phyloP scores from a whole-genome alignment of 2,113 vertebrate genomes.

The Motacilla alba region DNA sequence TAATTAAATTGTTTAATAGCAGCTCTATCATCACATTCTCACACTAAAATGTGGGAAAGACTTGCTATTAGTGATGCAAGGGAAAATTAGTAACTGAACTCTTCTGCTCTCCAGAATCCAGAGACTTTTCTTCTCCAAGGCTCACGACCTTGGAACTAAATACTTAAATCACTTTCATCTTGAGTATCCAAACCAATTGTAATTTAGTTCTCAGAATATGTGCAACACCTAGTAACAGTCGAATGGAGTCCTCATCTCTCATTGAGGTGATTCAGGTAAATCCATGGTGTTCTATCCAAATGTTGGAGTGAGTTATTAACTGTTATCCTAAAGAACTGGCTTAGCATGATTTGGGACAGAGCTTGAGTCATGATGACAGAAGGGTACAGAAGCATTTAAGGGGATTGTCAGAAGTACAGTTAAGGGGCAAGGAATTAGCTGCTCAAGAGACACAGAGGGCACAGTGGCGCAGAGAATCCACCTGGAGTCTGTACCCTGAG shows the following conservation, averaged over 20 bases:
- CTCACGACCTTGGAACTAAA: neutral
- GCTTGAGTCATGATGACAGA: neutral
- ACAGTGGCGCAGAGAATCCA: accelerated
- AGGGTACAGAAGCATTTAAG: neutral
- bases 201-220: neutral
- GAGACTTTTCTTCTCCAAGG: neutral
- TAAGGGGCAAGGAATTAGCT: neutral
- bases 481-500: neutral
- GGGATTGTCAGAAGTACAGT: neutral
- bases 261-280: neutral
- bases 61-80: neutral
- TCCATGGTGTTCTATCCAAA: neutral
- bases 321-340: neutral
- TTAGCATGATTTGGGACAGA: neutral
- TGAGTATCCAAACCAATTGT: neutral
- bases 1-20: neutral
- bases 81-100: neutral
- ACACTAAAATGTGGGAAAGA: neutral
- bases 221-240: neutral
- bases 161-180: neutral
- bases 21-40: neutral
- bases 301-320: neutral
- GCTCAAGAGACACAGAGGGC: neutral
- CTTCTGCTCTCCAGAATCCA: neutral
- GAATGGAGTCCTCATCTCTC: neutral